Evolutionary conservation across 2,113 vertebrate species (phyloP).

Genomic region (Pelodiscus sinensis): DNA sequence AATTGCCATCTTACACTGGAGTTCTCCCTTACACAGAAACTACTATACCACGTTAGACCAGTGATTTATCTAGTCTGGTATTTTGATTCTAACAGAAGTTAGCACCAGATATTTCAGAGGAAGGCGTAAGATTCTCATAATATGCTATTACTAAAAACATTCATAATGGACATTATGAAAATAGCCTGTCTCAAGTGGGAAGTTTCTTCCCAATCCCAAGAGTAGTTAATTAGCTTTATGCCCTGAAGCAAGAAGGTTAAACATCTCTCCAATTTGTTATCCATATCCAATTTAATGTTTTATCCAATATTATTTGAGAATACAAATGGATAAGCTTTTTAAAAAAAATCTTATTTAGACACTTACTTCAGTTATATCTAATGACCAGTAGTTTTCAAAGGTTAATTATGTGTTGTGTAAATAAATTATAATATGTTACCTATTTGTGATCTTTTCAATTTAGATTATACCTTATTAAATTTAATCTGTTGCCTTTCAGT

Average conservation of each 20-base stretch:
- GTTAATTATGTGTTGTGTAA: not conserved
- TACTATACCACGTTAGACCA: not conserved
- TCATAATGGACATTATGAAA: not conserved
- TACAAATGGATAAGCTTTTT: not conserved
- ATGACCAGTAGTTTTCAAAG: not conserved
- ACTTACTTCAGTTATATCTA: not conserved
- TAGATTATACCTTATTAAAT: not conserved
- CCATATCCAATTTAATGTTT: not conserved
- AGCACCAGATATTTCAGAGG: not conserved
- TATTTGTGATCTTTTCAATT: not conserved
- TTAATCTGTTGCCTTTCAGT: not conserved
- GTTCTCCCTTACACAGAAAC: not conserved
- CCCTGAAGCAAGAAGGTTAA: not conserved
- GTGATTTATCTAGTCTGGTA: not conserved
- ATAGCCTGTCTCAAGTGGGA: not conserved
- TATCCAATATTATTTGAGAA: not conserved
- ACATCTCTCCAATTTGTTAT: not conserved
- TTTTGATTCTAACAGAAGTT: not conserved
- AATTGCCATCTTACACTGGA: not conserved
- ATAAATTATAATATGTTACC: not conserved
- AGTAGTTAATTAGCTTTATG: not conserved
- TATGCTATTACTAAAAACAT: not conserved
- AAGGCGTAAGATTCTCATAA: not conserved
- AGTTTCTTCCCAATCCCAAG: not conserved
- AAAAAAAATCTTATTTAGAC: not conserved